These are phyloP conservation scores for Boulengeromyrus knoepffleri DNA, from an alignment of 2,113 vertebrate genomes.

Conservation along the genomic window DNA sequence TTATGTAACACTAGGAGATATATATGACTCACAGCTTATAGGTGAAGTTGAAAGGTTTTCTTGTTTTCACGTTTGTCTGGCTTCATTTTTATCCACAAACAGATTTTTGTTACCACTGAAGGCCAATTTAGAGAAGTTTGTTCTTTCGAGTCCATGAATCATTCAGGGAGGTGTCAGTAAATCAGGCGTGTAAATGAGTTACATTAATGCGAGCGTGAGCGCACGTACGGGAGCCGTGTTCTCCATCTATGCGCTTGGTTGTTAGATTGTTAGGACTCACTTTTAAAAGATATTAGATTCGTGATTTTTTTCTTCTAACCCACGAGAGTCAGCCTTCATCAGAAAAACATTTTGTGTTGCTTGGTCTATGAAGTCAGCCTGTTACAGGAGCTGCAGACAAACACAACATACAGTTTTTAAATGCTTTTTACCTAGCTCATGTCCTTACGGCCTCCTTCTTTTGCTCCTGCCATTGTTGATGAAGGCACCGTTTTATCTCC, in stretches of 20 bases:
- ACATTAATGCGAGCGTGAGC: conserved; percentile 49
- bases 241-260: conserved; percentile 19
- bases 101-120: conserved; percentile 30
- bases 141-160: conserved; percentile 44
- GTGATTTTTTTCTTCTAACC: not conserved
- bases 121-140: conserved; percentile 31
- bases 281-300: not conserved
- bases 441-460: conserved; percentile 25
- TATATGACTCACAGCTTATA: not conserved
- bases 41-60: not conserved
- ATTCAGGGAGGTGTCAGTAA: conserved; percentile 55
- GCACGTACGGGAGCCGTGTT: conserved; percentile 20
- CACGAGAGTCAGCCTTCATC: not conserved
- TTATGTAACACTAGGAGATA: not conserved
- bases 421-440: not conserved
- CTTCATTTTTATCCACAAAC: not conserved
- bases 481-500: not conserved
- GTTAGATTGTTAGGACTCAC: not conserved
- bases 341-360: not conserved
- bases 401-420: not conserved
- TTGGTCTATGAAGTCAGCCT: not conserved
- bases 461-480: conserved; percentile 33
- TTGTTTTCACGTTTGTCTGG: not conserved
- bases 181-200: conserved; percentile 55
- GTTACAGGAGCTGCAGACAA: not conserved